Base-by-base conservation (phyloP, 1,140 invertebrate genomes). In the Metopolophium dirhodum region DNA sequence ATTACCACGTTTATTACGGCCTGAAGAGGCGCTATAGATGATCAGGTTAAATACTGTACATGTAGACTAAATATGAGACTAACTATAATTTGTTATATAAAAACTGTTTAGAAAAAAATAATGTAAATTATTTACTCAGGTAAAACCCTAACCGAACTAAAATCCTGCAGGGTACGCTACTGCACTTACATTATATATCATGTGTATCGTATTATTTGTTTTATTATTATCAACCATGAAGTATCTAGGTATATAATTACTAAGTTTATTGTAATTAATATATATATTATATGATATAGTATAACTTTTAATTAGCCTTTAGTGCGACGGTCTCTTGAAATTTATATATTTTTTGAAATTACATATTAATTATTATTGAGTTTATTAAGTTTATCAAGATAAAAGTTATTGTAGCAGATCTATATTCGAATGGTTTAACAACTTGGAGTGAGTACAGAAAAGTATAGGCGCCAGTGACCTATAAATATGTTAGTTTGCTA, bases 391-490 rank as follows among this genome's bases (percentile, higher is more conserved):
- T 26, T 8, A 85, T 37, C 37, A 85, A 7, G 18, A 47, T n/a
- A 87, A 87, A 87, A 87, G 26, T n/a, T 87, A n/a, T 87, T 45
- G 41, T 86, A 7, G 18, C 47, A 47, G 47, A 47, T 49, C 47
- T n/a, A 49, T 49, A n/a, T 11, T 87, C 4, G 4, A 87, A 87
- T 6, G 86, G n/a, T 20, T 49, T 26, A n/a, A 87, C 41, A 49
- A 51, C 30, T 87, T 51, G 47, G 86, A 49, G 30, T 23, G 47
- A 87, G 30, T 87, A 49, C 7, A 47, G 86, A 54, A 51, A 37
- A 54, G 30, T 54, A 26, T 54, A 89, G 87, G 87, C 87, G 87
- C 49, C n/a, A 35, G 45, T 49, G 47, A 89, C 87, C 49, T 89
- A 89, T 54, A 54, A 89, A 89, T 51, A 22, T 88, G n/a, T 88